These are phyloP conservation scores for Melikaiella ostensackeni DNA, from an alignment of 2,888 invertebrate genomes.

Conservation along the genomic window DNA sequence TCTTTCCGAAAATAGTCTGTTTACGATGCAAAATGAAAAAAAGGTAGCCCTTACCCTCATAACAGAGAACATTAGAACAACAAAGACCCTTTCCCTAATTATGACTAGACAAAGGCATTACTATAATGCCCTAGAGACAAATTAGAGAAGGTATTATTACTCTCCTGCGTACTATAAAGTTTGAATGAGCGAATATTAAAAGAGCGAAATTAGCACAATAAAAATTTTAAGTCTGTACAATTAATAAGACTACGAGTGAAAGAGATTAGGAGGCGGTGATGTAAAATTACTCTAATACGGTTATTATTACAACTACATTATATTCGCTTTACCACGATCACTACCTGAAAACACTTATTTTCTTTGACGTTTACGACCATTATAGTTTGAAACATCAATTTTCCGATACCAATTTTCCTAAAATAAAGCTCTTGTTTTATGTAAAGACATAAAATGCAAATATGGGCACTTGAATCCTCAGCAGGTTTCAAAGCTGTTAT, in stretches of 20 bases:
- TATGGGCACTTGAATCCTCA: slow-evolving; percentile 17
- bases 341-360: slow-evolving; percentile 18
- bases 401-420: slow-evolving; percentile 27
- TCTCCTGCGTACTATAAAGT: not conserved
- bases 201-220: not conserved
- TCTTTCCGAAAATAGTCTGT: not conserved
- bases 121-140: slow-evolving; percentile 13
- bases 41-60: slow-evolving; percentile 19
- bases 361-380: slow-evolving; percentile 15
- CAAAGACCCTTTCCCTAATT: slow-evolving; percentile 22
- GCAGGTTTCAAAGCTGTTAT: slow-evolving; percentile 13
- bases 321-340: not conserved
- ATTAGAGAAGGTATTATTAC: slow-evolving; percentile 18
- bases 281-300: not conserved
- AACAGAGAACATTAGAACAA: slow-evolving; percentile 1
- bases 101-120: slow-evolving; percentile 33
- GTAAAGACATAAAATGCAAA: slow-evolving; percentile 12
- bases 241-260: not conserved
- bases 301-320: not conserved
- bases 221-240: not conserved
- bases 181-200: not conserved
- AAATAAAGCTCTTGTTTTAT: slow-evolving; percentile 32
- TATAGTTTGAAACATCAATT: slow-evolving; percentile 35
- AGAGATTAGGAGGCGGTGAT: not conserved
- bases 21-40: not conserved